phyloP scores from a whole-genome alignment of 2,888 invertebrate species.

The Beris chalybata region DNA sequence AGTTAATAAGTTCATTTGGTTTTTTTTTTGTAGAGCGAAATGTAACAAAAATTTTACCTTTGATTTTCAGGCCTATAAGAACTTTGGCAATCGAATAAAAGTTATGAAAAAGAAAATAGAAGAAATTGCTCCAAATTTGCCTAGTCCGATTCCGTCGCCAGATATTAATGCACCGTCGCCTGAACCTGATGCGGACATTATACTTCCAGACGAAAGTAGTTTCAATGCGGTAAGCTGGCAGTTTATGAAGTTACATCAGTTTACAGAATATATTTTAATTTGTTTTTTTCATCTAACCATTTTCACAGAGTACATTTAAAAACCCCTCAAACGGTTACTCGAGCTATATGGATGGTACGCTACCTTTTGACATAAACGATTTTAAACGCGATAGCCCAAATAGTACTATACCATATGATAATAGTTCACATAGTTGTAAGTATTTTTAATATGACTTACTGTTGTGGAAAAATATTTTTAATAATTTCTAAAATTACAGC shows the following conservation, averaged over 20 bases:
- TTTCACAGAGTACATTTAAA: conserved; percentile 49
- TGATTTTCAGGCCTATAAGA: conserved; percentile 80
- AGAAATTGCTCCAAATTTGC: conserved; percentile 73
- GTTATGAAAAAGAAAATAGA: conserved; percentile 83
- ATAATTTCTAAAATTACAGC: conserved; percentile 46
- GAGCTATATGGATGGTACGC: conserved; percentile 66
- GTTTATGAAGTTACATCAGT: too few relatives aligned
- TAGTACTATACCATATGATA: conserved; percentile 12
- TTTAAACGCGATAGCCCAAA: conserved; percentile 50
- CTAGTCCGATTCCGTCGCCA: conserved; percentile 64
- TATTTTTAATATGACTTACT: conserved; percentile 14
- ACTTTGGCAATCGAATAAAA: conserved; percentile 86
- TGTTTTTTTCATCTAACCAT: neutral
- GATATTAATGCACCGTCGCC: conserved; percentile 74
- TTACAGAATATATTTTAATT: neutral
- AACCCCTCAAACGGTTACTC: conserved; percentile 61
- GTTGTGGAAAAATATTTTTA: neutral
- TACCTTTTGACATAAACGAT: conserved; percentile 62
- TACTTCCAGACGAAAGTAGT: conserved; percentile 64
- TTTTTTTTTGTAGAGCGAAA: too few relatives aligned
- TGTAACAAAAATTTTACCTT: conserved; percentile 8
- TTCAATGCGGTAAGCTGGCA: conserved; percentile 21
- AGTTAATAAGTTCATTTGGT: too few relatives aligned
- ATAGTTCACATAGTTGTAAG: conserved; percentile 31
- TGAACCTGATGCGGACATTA: conserved; percentile 79